Evolutionary conservation across 2,888 invertebrate species (phyloP), one percentile per base, ranked within the genome.

Genomic region (Hemistola chrysoprasaria): DNA sequence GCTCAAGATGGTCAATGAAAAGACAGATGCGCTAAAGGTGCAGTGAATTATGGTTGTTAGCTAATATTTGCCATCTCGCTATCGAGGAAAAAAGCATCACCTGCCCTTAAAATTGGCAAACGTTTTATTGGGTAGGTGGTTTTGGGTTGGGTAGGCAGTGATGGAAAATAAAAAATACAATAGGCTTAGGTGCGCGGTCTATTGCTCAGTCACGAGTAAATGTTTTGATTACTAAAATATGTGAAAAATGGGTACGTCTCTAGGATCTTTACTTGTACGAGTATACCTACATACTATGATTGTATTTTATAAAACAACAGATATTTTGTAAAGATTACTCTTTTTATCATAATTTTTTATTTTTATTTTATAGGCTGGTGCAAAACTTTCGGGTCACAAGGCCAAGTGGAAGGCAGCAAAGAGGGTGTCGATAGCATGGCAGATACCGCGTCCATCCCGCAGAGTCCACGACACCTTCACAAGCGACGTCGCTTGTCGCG

Each of bases 401-500:
- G 53, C 51, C 62, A 56, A 53, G 78, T 69, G 36, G 77, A 71
- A 48, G 68, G 66, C 60, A 70, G 63, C 72, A 69, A 64, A 56
- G 62, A 59, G 37, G 56, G 61, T 56, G 50, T 59, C 51, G 73
- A 62, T 78, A 82, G 72, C 50, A 90, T 91, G 80, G 89, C 92
- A 59, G 93, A 94, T 34, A 56, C 67, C 11, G 59, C 65, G 27
- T 56, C 71, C 26, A 53, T 62, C 22, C 65, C 68, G 11, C 66
- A 59, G 41, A 75, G 72, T 41, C 78, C 78, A 6, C 67, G 66
- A 20, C 70, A 71, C 69, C 92, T 93, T 56, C 90, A 93, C 53
- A 96, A 96, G 74, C 91, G 95, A 51, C 93, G 95, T 71, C 91
- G 96, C 24, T 90, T 96, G 8, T 95, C 94, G 37, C 94, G 93